Base-by-base conservation (phyloP, 2,888 invertebrate genomes). In the Amorpha juglandis region DNA sequence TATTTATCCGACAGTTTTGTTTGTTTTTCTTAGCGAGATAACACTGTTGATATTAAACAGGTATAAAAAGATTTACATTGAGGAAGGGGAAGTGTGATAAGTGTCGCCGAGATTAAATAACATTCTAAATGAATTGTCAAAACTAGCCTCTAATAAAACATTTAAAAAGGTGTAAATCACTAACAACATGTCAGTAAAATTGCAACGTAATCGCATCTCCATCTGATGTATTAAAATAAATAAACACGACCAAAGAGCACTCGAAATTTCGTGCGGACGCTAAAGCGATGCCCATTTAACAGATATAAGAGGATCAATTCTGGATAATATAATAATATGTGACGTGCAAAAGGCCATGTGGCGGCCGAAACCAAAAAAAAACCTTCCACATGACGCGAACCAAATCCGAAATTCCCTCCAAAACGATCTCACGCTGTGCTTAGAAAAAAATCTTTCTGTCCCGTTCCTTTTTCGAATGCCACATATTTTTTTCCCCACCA, bases 371-470 rank as follows among this genome's bases (percentile, higher is more conserved):
- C 62, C 72, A 75, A 76, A 79, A 79, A 79, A 79, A 75, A 76
- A 27, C 71, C 73, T 81, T 78, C 85, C 86, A 88, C 89, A 91
- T 91, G 91, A 91, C 90, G 90, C 81, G 80, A 84, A 85, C 84
- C 83, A 86, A 88, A 91, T 90, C 87, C 89, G 71, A 90, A 90
- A 91, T 88, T 90, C 90, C 83, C 89, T 90, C 87, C 86, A 87
- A 91, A 89, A 81, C 83, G 91, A 84, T 92, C 93, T 90, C 93
- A 92, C 93, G 93, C 93, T 92, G 93, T 69, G 92, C 78, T 75
- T 87, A 84, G 90, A 90, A 89, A 83, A 78, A 71, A 70, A 69
- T 79, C 78, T 80, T 77, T 77, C 73, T 74, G 78, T 73, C 73
- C 77, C 80, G 67, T 81, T 85, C 85, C 83, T 90, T 91, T 91